Conservation (phyloP, 2,113 vertebrate species). For the Dipodomys stephensi region DNA sequence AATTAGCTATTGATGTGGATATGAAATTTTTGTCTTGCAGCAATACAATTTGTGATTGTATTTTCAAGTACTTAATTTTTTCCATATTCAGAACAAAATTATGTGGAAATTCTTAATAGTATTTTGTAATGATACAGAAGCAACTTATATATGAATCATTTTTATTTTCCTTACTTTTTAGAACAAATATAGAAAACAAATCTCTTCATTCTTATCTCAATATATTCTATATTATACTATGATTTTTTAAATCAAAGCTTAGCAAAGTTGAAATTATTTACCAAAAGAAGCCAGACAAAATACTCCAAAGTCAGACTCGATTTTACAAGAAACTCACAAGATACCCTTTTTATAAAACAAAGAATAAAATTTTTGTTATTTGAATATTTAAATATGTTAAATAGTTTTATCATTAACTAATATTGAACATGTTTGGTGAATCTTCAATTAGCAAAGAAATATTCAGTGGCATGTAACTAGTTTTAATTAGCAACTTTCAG, state of each 20-base stretch:
- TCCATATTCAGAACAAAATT: neutral
- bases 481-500: neutral
- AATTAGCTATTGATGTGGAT: neutral
- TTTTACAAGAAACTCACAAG: neutral
- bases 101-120: neutral
- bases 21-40: neutral
- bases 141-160: neutral
- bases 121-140: constrained; percentile 32
- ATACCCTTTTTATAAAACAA: no score
- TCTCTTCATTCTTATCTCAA: neutral
- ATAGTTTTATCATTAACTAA: neutral
- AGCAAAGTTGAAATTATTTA: neutral
- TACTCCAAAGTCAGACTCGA: neutral
- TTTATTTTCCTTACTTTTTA: constrained; percentile 24
- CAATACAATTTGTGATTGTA: neutral
- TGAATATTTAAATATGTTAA: no score
- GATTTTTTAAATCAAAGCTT: neutral
- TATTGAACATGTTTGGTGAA: neutral
- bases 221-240: neutral
- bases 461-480: neutral
- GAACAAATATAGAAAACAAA: neutral
- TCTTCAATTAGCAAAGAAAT: neutral
- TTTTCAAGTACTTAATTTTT: neutral
- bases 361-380: no score
- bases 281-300: neutral